Percentiles rank a stretch among this genome's conserved stretches.
Conservation (phyloP, 2,888 invertebrate species). For the Platycnemis pennipes region DNA sequence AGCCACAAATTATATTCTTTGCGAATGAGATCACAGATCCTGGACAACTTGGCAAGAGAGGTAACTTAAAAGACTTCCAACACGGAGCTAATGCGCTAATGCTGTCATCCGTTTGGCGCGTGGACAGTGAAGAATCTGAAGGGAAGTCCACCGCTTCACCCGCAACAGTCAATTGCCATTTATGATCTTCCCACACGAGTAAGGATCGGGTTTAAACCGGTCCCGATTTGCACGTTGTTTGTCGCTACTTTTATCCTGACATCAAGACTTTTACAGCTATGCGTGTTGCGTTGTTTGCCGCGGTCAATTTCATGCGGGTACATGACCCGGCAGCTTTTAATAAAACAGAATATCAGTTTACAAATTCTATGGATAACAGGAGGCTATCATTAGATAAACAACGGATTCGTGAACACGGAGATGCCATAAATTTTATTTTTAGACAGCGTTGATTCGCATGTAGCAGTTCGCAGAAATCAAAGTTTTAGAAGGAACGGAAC, state of each 20-base stretch:
- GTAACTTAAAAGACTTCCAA: too few species aligned
- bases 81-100: neutral
- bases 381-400: neutral
- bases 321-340: neutral
- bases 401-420: too few species aligned
- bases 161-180: neutral
- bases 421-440: too few species aligned
- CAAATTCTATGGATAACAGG: too few species aligned
- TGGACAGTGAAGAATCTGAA: neutral
- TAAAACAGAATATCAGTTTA: neutral
- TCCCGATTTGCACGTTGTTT: neutral
- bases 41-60: too few species aligned
- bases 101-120: neutral
- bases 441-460: too few species aligned
- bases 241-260: neutral
- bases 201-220: constrained; percentile 26
- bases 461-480: too few species aligned
- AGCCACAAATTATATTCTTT: too few species aligned
- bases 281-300: neutral
- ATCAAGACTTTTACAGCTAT: neutral
- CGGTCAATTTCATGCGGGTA: neutral
- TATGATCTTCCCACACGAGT: neutral
- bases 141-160: neutral
- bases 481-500: too few species aligned
- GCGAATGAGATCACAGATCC: too few species aligned